Conservation (phyloP, 2,888 invertebrate genomes). For the Tipula unca region DNA sequence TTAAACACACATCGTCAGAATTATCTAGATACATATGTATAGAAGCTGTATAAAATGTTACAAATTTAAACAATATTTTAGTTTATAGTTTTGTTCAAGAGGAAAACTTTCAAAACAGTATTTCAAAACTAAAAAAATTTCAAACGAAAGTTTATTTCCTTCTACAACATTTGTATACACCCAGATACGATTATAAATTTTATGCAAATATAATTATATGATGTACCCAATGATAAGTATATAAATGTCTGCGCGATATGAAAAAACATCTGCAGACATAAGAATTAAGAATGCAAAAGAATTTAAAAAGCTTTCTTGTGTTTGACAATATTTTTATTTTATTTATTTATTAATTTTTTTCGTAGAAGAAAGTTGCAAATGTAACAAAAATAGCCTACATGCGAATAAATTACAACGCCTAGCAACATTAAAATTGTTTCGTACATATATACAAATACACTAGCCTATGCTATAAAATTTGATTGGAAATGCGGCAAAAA, state of each 20-base stretch:
- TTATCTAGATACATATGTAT: background rate
- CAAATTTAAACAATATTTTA: background rate
- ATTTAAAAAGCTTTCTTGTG: background rate
- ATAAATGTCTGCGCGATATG: background rate
- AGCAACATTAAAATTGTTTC: background rate
- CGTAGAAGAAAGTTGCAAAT: too few species aligned
- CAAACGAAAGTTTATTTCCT: background rate
- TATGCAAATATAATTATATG: background rate
- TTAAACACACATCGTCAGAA: background rate
- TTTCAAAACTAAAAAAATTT: background rate
- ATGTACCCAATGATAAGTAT: background rate
- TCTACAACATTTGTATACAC: background rate
- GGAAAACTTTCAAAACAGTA: background rate
- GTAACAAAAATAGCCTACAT: too few species aligned
- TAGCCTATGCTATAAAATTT: background rate
- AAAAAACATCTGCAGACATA: background rate
- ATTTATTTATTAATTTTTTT: too few species aligned
- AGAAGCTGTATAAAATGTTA: too few species aligned
- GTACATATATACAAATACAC: background rate
- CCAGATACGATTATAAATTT: background rate
- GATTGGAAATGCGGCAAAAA: background rate
- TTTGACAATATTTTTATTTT: background rate
- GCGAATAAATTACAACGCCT: background rate
- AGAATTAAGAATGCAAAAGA: background rate
- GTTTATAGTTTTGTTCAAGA: background rate